Evolutionary conservation across 2,888 invertebrate species (phyloP), one percentile per base, ranked within the genome.

Genomic region (Branchipolynoe longqiensis): DNA sequence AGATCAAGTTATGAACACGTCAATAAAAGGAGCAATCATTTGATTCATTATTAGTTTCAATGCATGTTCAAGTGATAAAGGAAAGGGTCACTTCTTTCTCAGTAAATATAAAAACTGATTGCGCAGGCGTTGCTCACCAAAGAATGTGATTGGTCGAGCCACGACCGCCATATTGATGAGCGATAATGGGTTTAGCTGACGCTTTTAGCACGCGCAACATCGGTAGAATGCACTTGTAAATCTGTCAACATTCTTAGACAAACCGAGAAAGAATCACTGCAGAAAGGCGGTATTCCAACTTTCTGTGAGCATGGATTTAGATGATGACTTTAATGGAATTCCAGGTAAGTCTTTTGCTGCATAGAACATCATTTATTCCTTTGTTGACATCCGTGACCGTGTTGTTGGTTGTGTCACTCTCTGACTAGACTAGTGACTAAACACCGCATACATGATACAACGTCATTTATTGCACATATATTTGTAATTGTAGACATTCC

Each of bases 311-410:
- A 78, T 78, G 78, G 78, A 78, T 78, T 78, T 33, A 41, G 78
- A 78, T 28, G 78, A 78, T 18, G 78, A 31, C 6, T 78, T 78
- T 28, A 48, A 78, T 1, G 78, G 78, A 8, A 78, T 78, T 41
- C 78, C 78, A 78, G 78, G 78, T 78, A 28, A 31, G 78, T 78
- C 4, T 48, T 48, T 48, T 38, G 36, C 1, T 36, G 36, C 38
- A 36, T 69, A 4, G 0, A 22, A 1, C 1, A 18, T 18, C 0
- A n/a, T 69, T 69, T 69, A 33, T 12, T 4, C 38, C 69, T 36
- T 69, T 69, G 69, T 69, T 69, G 69, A 69, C 69, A 69, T 69
- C 69, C 22, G 12, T 38, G 69, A 18, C 8, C 8, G 48, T n/a
- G n/a, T n/a, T n/a, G n/a, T 48, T 18, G 48, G 8, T 8, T 48